Percentiles rank a stretch among this genome's conserved stretches.
phyloP scores from a whole-genome alignment of 2,113 vertebrate species.

The Oreochromis tanganicae region DNA sequence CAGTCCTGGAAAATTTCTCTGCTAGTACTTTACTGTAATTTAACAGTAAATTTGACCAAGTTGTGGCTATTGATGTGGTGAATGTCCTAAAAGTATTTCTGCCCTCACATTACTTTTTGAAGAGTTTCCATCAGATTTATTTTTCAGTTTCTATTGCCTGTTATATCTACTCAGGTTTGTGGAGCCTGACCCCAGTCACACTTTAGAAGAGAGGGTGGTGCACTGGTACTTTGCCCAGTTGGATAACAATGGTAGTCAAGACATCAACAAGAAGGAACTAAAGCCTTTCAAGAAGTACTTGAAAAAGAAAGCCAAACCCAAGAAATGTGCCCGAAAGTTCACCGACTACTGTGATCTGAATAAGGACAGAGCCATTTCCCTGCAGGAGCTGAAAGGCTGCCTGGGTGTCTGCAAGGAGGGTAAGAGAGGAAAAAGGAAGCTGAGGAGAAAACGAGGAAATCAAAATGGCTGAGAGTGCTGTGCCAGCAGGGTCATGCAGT shows the following conservation, averaged over 20 bases:
- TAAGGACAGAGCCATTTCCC: conserved; percentile 90
- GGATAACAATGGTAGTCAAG: conserved; percentile 89
- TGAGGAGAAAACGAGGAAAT: neutral
- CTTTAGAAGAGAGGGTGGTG: conserved; percentile 92
- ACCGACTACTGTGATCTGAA: conserved; percentile 97
- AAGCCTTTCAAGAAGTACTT: conserved; percentile 96
- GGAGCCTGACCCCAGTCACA: conserved; percentile 95
- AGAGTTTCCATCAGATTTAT: neutral
- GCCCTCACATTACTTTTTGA: neutral
- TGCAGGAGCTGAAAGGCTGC: conserved; percentile 94
- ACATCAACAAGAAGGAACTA: conserved; percentile 94
- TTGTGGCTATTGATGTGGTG: neutral
- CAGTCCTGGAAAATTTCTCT: neutral
- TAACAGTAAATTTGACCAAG: neutral
- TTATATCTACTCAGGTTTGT: conserved; percentile 76
- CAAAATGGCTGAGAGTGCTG: neutral
- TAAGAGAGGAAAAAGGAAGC: conserved; percentile 47
- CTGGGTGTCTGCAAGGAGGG: conserved; percentile 94
- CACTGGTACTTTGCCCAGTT: conserved; percentile 97
- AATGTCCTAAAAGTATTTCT: neutral
- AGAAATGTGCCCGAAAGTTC: conserved; percentile 94
- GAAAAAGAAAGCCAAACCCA: conserved; percentile 98
- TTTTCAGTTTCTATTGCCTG: neutral
- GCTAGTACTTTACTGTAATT: neutral
- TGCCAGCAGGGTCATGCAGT: neutral